Evolutionary conservation across 2,113 vertebrate species (phyloP).

Genomic region (Calonectris borealis): DNA sequence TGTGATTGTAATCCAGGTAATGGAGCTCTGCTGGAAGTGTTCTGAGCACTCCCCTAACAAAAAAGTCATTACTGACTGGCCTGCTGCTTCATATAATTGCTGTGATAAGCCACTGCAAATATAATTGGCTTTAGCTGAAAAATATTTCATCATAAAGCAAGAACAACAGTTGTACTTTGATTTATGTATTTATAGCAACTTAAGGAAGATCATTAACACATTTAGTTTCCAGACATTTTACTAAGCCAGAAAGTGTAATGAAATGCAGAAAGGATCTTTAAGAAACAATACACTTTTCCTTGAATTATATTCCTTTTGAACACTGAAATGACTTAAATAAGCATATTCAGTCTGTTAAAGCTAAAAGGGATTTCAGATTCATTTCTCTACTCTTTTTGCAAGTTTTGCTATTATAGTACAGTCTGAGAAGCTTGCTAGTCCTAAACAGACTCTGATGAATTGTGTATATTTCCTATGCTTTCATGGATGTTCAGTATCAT

Average conservation of each 20-base stretch:
- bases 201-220: constrained; percentile 55
- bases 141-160: constrained; percentile 65
- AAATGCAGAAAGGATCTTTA: constrained; percentile 31
- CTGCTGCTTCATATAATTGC: constrained; percentile 77
- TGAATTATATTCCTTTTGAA: neutral
- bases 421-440: neutral
- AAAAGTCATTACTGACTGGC: constrained; percentile 73
- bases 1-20: constrained; percentile 69
- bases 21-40: constrained; percentile 68
- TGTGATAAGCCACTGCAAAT: constrained; percentile 76
- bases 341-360: neutral
- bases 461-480: neutral
- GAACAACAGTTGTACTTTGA: constrained; percentile 64
- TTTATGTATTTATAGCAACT: constrained; percentile 66
- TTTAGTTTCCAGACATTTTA: constrained; percentile 42
- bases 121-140: constrained; percentile 71
- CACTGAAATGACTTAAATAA: constrained; percentile 9
- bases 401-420: neutral
- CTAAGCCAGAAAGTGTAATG: constrained; percentile 6
- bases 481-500: neutral
- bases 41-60: constrained; percentile 65
- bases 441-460: neutral
- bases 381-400: neutral
- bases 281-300: neutral
- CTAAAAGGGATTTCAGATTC: neutral